Conservation (phyloP, 1,140 invertebrate species). For the Patella vulgata region DNA sequence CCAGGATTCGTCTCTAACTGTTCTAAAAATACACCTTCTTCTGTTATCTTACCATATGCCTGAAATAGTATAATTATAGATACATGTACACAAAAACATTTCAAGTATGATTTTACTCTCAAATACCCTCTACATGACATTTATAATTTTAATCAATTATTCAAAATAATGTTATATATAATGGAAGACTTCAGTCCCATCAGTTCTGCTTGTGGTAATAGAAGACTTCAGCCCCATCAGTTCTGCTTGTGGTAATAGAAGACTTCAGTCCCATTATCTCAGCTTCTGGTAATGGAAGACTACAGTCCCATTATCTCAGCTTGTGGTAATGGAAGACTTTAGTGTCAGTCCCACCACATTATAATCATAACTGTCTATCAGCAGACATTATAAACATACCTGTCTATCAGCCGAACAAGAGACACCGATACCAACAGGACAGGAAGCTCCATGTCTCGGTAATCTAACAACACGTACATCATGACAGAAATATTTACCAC, state of each 20-base stretch:
- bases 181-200: too few species aligned
- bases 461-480: conserved; percentile 66
- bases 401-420: conserved; percentile 68
- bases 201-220: too few species aligned
- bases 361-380: too few species aligned
- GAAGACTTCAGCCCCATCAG: too few species aligned
- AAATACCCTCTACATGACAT: neutral
- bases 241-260: too few species aligned
- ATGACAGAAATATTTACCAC: conserved; percentile 68
- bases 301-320: too few species aligned
- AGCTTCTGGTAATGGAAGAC: too few species aligned
- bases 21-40: conserved; percentile 65
- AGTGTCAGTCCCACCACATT: too few species aligned
- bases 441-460: conserved; percentile 66
- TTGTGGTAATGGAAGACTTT: too few species aligned
- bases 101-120: neutral
- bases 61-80: conserved; percentile 33
- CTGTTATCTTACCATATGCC: conserved; percentile 64
- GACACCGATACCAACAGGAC: conserved; percentile 66
- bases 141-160: neutral
- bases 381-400: too few species aligned
- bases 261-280: too few species aligned
- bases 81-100: neutral
- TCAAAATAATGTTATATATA: neutral
- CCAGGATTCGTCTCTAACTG: conserved; percentile 65